Evolutionary conservation across 2,888 invertebrate genomes (phyloP).

Genomic region (Drosophila fulvimacula): DNA sequence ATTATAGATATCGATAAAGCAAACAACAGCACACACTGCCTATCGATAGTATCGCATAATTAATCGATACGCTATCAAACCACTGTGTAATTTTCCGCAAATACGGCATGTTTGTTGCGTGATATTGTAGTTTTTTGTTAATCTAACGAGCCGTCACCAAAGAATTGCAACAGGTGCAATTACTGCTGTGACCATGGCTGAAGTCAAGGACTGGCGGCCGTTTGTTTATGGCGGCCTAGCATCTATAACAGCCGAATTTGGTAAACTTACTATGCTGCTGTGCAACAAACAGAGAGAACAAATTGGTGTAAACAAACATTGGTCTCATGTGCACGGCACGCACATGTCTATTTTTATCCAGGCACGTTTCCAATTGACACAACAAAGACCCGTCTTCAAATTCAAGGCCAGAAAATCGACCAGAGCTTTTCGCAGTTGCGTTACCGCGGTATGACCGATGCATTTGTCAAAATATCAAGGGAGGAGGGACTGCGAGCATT

Average conservation of each 20-base stretch:
- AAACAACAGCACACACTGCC: background rate
- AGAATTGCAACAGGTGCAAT: constrained; percentile 47
- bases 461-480: constrained; percentile 92
- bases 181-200: constrained; percentile 44
- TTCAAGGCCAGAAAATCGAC: constrained; percentile 96
- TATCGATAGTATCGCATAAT: constrained; percentile 20
- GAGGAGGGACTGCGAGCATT: constrained; percentile 94
- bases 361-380: constrained; percentile 99
- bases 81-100: constrained; percentile 38
- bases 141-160: constrained; percentile 8
- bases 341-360: constrained; percentile 78
- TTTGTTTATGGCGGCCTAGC: constrained; percentile 97
- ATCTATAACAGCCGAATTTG: constrained; percentile 96
- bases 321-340: constrained; percentile 12
- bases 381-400: constrained; percentile 96
- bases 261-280: constrained; percentile 85
- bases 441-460: constrained; percentile 97
- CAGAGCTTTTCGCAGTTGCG: constrained; percentile 90
- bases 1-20: constrained; percentile 20
- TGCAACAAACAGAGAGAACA: constrained; percentile 8
- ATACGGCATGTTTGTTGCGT: constrained; percentile 60
- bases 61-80: constrained; percentile 12
- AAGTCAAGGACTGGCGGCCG: constrained; percentile 91
- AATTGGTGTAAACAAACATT: constrained; percentile 65
- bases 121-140: constrained; percentile 32